A percentile compares a stretch with the other conserved stretches of the same genome.
These are phyloP conservation scores for Cotesia congregata DNA, from an alignment of 2,888 invertebrate genomes.

Conservation along the genomic window DNA sequence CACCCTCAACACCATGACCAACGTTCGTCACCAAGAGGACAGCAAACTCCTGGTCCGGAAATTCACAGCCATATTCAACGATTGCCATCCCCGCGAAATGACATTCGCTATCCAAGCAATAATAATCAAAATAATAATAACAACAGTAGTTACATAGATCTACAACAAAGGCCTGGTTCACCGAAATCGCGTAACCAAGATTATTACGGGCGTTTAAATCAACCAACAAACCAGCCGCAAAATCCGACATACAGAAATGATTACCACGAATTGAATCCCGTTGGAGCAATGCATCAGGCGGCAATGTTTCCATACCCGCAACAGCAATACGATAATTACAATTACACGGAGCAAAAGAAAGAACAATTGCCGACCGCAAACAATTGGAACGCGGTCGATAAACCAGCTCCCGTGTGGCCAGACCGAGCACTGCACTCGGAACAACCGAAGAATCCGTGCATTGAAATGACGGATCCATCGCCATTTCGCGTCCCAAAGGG, in stretches of 20 bases:
- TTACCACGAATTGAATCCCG: background rate
- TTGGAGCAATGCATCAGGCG: background rate
- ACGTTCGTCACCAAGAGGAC: conserved; percentile 50
- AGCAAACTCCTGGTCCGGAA: conserved; percentile 47
- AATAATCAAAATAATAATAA: conserved; percentile 26
- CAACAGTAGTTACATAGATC: conserved; percentile 52
- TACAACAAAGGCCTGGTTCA: conserved; percentile 35
- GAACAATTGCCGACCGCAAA: background rate
- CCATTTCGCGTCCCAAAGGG: conserved; percentile 78
- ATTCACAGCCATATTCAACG: conserved; percentile 48
- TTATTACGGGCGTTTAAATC: background rate
- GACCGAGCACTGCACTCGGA: conserved; percentile 39
- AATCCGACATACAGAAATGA: background rate
- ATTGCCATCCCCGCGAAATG: conserved; percentile 48
- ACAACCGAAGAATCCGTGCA: conserved; percentile 53
- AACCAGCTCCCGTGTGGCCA: background rate
- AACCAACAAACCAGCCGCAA: conserved; percentile 43
- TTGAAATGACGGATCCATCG: conserved; percentile 69
- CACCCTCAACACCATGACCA: conserved; percentile 56
- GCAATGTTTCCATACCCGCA: background rate
- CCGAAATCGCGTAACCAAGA: background rate
- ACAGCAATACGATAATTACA: background rate
- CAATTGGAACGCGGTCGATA: background rate
- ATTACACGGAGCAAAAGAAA: background rate
- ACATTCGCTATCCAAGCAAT: conserved; percentile 39